These are phyloP conservation scores for Merodon equestris DNA, from an alignment of 2,888 invertebrate genomes.

Conservation along the genomic window DNA sequence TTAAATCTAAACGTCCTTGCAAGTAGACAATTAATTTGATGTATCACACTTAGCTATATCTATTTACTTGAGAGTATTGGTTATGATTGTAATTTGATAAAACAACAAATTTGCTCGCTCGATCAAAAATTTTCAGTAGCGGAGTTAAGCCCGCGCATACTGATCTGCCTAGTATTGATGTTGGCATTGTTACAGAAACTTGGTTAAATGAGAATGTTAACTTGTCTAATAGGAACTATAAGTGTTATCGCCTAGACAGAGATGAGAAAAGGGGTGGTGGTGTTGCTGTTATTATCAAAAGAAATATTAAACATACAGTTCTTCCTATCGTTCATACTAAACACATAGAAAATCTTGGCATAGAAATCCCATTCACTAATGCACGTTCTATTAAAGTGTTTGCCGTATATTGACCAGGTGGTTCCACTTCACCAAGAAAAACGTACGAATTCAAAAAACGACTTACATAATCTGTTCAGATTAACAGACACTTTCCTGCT, in stretches of 20 bases:
- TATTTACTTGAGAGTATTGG: no score
- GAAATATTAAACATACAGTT: conserved; percentile 7
- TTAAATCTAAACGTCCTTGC: no score
- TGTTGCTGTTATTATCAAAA: conserved; percentile 18
- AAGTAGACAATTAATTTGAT: no score
- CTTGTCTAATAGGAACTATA: not conserved
- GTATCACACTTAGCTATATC: no score
- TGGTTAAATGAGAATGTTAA: not conserved
- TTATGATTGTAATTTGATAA: no score
- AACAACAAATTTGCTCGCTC: no score
- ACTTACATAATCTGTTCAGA: conserved; percentile 2
- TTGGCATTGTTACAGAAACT: not conserved
- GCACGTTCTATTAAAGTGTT: conserved; percentile 3
- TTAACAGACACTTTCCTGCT: not conserved
- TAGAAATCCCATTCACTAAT: conserved; percentile 1
- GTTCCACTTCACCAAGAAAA: not conserved
- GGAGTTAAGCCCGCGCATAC: no score
- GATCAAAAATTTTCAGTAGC: no score
- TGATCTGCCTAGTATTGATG: no score
- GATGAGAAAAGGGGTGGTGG: not conserved
- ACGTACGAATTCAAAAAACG: not conserved
- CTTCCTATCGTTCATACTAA: not conserved
- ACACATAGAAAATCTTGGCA: conserved; percentile 8
- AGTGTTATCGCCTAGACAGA: conserved; percentile 10
- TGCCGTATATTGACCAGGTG: not conserved